These are phyloP conservation scores for Scleropages formosus DNA, from an alignment of 2,797 vertebrate genomes.

Conservation along the genomic window DNA sequence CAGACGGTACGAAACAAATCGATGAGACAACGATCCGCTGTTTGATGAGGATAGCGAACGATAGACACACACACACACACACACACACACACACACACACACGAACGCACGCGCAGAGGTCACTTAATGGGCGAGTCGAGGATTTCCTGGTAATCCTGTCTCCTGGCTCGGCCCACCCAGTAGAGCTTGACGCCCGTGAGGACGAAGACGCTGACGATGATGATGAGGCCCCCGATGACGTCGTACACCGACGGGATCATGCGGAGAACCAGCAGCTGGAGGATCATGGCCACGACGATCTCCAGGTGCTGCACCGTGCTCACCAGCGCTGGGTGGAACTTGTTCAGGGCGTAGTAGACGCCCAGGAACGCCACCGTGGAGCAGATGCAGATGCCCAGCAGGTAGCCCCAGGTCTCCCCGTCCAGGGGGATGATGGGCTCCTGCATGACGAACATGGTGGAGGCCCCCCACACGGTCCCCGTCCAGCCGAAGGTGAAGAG, in stretches of 20 bases:
- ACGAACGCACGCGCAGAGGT: constrained; percentile 33
- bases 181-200: constrained; percentile 87
- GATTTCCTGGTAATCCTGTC: constrained; percentile 91
- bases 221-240: constrained; percentile 80
- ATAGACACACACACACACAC: too few relatives aligned
- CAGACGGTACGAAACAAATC: constrained; percentile 69
- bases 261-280: constrained; percentile 80
- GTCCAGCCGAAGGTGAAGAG: constrained; percentile 97
- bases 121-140: constrained; percentile 92
- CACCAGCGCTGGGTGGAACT: constrained; percentile 91
- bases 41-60: not conserved
- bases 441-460: constrained; percentile 86
- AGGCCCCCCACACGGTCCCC: constrained; percentile 80
- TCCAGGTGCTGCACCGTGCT: constrained; percentile 94
- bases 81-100: too few relatives aligned
- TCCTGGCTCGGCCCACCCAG: constrained; percentile 71
- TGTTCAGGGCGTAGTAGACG: constrained; percentile 87
- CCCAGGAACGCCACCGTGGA: constrained; percentile 88
- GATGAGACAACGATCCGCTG: constrained; percentile 32
- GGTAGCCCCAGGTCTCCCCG: constrained; percentile 83
- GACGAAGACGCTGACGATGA: constrained; percentile 83
- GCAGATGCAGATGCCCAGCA: constrained; percentile 82
- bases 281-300: constrained; percentile 84
- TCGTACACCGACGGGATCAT: constrained; percentile 80
- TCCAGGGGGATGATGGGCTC: constrained; percentile 86